Evolutionary conservation across 1,140 invertebrate species (phyloP).

Genomic region (Temnothorax nylanderi): DNA sequence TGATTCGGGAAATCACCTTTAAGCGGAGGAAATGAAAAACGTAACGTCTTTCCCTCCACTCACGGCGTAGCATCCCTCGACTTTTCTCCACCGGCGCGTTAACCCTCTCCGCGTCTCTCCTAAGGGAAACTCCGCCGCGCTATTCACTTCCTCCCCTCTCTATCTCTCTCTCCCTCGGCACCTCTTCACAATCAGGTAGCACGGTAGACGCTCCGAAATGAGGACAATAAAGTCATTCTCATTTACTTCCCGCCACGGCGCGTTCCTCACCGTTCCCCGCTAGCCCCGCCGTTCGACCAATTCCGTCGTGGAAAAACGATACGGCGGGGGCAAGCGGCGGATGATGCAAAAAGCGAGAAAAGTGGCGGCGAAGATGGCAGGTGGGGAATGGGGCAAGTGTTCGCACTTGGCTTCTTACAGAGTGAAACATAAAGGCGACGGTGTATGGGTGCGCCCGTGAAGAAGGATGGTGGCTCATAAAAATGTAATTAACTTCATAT

Average conservation of each 20-base stretch:
- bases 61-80: slow-evolving; percentile 36
- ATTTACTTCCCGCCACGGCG: slow-evolving; percentile 59
- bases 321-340: slow-evolving; percentile 29
- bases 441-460: slow-evolving; percentile 52
- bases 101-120: slow-evolving; percentile 14
- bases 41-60: slow-evolving; percentile 60
- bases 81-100: slow-evolving; percentile 35
- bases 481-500: slow-evolving; percentile 78
- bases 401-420: slow-evolving; percentile 59
- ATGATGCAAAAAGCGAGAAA: slow-evolving; percentile 27
- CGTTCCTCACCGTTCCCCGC: not conserved
- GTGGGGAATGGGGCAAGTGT: slow-evolving; percentile 22
- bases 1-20: slow-evolving; percentile 67
- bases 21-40: slow-evolving; percentile 68
- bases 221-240: slow-evolving; percentile 70
- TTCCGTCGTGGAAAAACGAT: slow-evolving; percentile 55
- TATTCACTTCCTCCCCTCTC: slow-evolving; percentile 20
- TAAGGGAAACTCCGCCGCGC: slow-evolving; percentile 25
- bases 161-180: not conserved
- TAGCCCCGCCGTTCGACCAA: slow-evolving; percentile 21
- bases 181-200: slow-evolving; percentile 58
- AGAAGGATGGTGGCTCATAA: slow-evolving; percentile 73
- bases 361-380: slow-evolving; percentile 20
- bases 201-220: slow-evolving; percentile 58
- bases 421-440: slow-evolving; percentile 59